These are phyloP conservation scores for Agelas oroides DNA, from an alignment of 37 sponge, comb jelly and placozoan genomes.

Conservation along the genomic window DNA sequence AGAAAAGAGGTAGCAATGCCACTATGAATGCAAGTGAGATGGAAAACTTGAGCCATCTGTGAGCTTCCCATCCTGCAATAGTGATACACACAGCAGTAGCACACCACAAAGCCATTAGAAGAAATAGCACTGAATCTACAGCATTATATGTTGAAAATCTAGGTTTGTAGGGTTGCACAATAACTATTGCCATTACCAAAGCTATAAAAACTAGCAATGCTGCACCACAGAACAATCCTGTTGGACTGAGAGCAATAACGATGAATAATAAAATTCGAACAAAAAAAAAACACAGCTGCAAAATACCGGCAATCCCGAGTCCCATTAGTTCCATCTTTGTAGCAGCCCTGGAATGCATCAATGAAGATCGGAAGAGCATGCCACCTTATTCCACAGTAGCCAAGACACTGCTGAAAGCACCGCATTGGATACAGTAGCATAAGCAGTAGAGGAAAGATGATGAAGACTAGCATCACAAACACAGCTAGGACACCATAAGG, in stretches of 20 bases:
- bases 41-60: too few species aligned
- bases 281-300: constrained; percentile 54
- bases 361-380: constrained; percentile 21
- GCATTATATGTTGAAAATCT: background rate
- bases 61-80: background rate
- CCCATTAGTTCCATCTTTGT: constrained; percentile 60
- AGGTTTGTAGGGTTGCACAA: background rate
- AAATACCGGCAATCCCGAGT: constrained; percentile 52
- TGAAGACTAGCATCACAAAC: constrained; percentile 3
- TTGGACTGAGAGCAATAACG: background rate
- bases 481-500: constrained; percentile 42
- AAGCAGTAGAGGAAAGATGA: constrained; percentile 39
- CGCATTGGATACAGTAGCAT: constrained; percentile 21
- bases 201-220: background rate
- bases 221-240: background rate
- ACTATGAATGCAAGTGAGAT: too few species aligned
- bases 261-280: constrained; percentile 31
- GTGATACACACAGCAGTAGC: background rate
- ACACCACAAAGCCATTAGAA: background rate
- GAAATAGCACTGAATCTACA: background rate
- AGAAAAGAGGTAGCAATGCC: too few species aligned
- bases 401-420: constrained; percentile 10
- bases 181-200: background rate
- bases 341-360: constrained; percentile 61
- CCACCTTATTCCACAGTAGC: background rate